A percentile compares a stretch with the other conserved stretches of the same genome.
These are phyloP conservation scores for Sthenelais limicola DNA, from an alignment of 2,888 invertebrate genomes.

Conservation along the genomic window DNA sequence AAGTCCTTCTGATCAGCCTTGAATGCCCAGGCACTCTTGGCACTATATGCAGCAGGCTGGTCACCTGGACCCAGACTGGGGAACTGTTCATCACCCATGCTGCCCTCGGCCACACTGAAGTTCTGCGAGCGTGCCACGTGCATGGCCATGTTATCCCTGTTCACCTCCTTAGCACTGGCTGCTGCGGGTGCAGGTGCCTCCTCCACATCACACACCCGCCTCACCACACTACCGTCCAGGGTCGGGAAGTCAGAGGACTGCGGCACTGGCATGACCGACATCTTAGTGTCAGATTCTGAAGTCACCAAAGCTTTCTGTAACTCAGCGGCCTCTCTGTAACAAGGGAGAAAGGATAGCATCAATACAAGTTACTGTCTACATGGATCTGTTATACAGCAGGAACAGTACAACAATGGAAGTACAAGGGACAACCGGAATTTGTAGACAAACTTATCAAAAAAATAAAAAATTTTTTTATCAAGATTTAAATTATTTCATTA, in stretches of 20 bases:
- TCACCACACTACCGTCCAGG: conserved; percentile 32
- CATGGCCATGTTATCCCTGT: conserved; percentile 65
- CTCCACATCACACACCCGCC: not conserved
- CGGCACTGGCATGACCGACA: conserved; percentile 8
- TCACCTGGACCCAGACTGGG: conserved; percentile 66
- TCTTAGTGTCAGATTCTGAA: too few species aligned
- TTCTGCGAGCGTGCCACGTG: conserved; percentile 66
- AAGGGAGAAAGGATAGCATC: too few species aligned
- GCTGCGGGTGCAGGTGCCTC: not conserved
- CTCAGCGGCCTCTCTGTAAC: too few species aligned
- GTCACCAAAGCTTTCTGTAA: too few species aligned
- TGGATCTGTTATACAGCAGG: too few species aligned
- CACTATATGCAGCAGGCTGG: not conserved
- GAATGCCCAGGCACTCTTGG: conserved; percentile 6
- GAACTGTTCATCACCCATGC: conserved; percentile 60
- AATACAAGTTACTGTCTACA: too few species aligned
- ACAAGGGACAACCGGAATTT: too few species aligned
- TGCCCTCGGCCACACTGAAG: conserved; percentile 65
- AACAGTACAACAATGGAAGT: too few species aligned
- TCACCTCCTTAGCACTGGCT: too few species aligned
- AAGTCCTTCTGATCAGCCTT: conserved; percentile 21
- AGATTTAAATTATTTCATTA: too few species aligned
- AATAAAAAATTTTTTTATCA: too few species aligned
- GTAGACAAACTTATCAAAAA: too few species aligned
- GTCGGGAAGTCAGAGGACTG: conserved; percentile 47